Evolutionary conservation across 2,113 vertebrate genomes (phyloP).

Genomic region (Pleuronectes platessa): DNA sequence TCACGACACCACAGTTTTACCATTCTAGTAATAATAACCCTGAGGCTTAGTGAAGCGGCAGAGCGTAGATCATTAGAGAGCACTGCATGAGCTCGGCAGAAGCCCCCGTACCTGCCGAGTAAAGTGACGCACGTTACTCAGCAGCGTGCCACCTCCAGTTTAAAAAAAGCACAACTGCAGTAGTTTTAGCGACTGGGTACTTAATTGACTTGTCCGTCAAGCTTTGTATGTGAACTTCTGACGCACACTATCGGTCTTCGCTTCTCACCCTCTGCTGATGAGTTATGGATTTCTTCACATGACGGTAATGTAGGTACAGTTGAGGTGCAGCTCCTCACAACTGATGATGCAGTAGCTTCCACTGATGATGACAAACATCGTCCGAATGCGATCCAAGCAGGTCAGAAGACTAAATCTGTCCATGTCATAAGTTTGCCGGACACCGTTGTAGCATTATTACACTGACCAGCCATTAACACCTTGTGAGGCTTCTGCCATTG

Average conservation of each 20-base stretch:
- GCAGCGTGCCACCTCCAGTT: slow-evolving; percentile 16
- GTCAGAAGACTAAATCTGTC: slow-evolving; percentile 10
- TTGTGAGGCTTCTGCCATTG: background rate
- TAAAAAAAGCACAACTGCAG: slow-evolving; percentile 57
- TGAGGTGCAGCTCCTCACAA: slow-evolving; percentile 39
- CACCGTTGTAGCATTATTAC: slow-evolving; percentile 9
- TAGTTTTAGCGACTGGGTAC: slow-evolving; percentile 60
- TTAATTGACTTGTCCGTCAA: slow-evolving; percentile 44
- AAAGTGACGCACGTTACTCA: slow-evolving; percentile 35
- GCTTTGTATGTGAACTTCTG: slow-evolving; percentile 37
- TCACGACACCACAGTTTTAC: slow-evolving; percentile 29
- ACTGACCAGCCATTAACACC: background rate
- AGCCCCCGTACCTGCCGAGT: slow-evolving; percentile 29
- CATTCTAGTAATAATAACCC: slow-evolving; percentile 28
- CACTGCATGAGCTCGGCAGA: slow-evolving; percentile 67
- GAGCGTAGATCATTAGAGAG: slow-evolving; percentile 48
- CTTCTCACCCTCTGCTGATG: slow-evolving; percentile 38
- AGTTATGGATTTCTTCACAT: slow-evolving; percentile 54
- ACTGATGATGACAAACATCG: slow-evolving; percentile 9
- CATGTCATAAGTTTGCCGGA: slow-evolving; percentile 17
- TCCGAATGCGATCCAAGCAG: slow-evolving; percentile 34
- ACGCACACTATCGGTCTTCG: slow-evolving; percentile 44
- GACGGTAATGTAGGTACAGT: slow-evolving; percentile 55
- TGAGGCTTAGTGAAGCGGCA: slow-evolving; percentile 23
- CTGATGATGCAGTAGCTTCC: slow-evolving; percentile 35